Percentiles rank a stretch among this genome's conserved stretches.
phyloP scores from a whole-genome alignment of 1,140 invertebrate genomes.

The Diplogasteroides magnus region DNA sequence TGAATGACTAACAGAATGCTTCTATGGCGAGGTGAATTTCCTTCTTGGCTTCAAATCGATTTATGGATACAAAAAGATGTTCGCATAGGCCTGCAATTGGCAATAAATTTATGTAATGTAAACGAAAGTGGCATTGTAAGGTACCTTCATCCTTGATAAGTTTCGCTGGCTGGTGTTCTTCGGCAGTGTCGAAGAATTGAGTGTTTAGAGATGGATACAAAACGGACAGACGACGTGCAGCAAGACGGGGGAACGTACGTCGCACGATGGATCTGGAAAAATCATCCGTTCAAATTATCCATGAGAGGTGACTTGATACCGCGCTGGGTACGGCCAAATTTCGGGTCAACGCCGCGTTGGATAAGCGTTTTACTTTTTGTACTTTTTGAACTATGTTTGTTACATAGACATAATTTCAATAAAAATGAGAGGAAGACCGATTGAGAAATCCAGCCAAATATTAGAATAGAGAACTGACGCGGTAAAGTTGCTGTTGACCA shows the following conservation, averaged over 20 bases:
- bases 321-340: too few species aligned
- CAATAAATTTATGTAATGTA: not conserved
- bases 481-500: conserved; percentile 92
- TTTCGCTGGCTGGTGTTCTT: conserved; percentile 64
- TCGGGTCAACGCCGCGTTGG: too few species aligned
- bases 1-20: conserved; percentile 65
- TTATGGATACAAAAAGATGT: conserved; percentile 79
- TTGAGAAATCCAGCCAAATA: too few species aligned
- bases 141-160: too few species aligned
- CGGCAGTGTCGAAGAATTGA: conserved; percentile 73
- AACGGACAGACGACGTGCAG: conserved; percentile 58
- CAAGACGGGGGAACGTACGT: conserved; percentile 25
- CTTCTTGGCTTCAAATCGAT: conserved; percentile 95
- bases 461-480: conserved; percentile 58
- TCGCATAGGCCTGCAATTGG: not conserved
- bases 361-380: too few species aligned
- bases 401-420: not conserved
- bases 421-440: too few species aligned
- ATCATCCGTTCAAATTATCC: too few species aligned
- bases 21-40: conserved; percentile 77
- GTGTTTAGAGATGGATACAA: conserved; percentile 75
- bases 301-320: too few species aligned
- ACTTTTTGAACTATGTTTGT: not conserved
- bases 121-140: too few species aligned
- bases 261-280: not conserved